A percentile compares a stretch with the other conserved stretches of the same genome.
Evolutionary conservation across 1,140 invertebrate genomes (phyloP).

Genomic region (Cydia amplana): DNA sequence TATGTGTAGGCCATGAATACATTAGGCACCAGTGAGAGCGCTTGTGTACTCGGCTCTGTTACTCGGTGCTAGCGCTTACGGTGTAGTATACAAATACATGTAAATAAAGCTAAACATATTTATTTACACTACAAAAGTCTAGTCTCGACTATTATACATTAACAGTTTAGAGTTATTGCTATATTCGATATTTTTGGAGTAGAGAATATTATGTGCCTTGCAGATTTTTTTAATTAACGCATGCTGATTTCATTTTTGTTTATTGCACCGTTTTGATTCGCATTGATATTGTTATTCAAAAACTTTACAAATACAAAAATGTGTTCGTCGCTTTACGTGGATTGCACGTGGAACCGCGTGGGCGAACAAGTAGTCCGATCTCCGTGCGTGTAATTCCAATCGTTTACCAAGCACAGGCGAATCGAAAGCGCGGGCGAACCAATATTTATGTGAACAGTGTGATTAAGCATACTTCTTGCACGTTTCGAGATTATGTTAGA

Average conservation of each 20-base stretch:
- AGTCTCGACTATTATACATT: too few relatives aligned
- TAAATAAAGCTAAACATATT: too few relatives aligned
- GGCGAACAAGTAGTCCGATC: conserved; percentile 60
- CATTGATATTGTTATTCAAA: background rate
- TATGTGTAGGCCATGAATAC: conserved; percentile 28
- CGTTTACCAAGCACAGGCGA: background rate
- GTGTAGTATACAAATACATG: too few relatives aligned
- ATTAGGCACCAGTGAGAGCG: conserved; percentile 17
- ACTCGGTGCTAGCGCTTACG: too few relatives aligned
- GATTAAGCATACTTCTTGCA: background rate
- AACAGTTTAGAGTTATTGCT: background rate
- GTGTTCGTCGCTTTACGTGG: conserved; percentile 12
- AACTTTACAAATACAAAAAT: conserved; percentile 4
- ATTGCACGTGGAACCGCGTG: conserved; percentile 53
- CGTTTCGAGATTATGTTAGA: background rate
- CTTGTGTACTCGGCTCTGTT: background rate
- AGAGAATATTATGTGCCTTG: too few relatives aligned
- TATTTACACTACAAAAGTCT: too few relatives aligned
- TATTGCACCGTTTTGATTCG: background rate
- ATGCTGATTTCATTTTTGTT: background rate
- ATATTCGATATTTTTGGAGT: background rate
- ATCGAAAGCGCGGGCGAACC: background rate
- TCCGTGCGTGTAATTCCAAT: conserved; percentile 1
- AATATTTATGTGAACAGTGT: background rate
- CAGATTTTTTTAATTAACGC: too few relatives aligned